Evolutionary conservation across 2,113 vertebrate genomes (phyloP).

Genomic region (Pardalotus punctatus): DNA sequence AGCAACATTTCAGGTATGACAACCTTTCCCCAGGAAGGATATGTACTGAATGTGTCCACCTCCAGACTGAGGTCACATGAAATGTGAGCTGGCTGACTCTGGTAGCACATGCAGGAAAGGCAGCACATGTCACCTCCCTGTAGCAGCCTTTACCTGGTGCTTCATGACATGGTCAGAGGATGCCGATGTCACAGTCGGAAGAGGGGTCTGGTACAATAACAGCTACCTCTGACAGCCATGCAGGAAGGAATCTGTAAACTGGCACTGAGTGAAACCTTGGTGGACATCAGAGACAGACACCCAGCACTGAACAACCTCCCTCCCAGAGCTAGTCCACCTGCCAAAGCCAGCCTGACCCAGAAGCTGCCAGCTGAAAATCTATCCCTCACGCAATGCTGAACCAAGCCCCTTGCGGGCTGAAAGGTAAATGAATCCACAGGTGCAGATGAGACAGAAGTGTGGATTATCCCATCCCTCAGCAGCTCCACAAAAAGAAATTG

Average conservation of each 20-base stretch:
- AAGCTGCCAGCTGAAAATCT: not conserved
- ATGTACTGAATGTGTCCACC: not conserved
- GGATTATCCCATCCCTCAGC: not conserved
- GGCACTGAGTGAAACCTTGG: not conserved
- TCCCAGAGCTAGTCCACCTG: not conserved
- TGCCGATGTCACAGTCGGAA: fast-evolving
- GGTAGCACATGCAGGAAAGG: not conserved
- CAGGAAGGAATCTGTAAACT: not conserved
- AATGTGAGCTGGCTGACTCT: not conserved
- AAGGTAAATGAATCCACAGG: not conserved
- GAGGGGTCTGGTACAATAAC: not conserved
- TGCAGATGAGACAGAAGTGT: not conserved
- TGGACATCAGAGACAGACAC: not conserved
- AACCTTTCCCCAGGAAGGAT: not conserved
- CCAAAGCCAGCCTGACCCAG: not conserved
- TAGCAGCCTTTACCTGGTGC: not conserved
- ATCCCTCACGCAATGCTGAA: not conserved
- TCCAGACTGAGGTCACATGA: not conserved
- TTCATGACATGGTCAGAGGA: not conserved
- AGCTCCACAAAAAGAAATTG: not conserved
- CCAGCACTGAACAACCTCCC: not conserved
- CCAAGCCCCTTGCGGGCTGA: not conserved
- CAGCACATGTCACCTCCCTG: not conserved
- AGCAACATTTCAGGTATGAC: not conserved
- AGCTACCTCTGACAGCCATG: not conserved